A percentile compares a stretch with the other conserved stretches of the same genome.
These are phyloP conservation scores for Picathartes gymnocephalus DNA, from an alignment of 2,113 vertebrate genomes.

Conservation along the genomic window DNA sequence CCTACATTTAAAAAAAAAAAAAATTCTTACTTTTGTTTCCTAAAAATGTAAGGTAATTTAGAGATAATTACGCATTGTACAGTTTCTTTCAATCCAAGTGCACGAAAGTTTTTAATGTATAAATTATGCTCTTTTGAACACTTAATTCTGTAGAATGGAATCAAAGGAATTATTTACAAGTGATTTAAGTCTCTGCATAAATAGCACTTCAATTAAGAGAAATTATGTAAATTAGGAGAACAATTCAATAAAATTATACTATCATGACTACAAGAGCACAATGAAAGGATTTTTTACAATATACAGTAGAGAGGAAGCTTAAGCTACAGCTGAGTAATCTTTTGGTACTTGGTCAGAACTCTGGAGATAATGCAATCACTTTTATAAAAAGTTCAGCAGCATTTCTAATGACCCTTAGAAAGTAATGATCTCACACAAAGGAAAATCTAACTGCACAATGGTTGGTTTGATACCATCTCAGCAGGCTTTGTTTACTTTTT, in stretches of 20 bases:
- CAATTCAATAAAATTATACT: not conserved
- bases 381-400: not conserved
- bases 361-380: constrained; percentile 4
- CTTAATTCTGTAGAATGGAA: not conserved
- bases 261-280: not conserved
- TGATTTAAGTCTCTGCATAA: not conserved
- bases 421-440: constrained; percentile 5
- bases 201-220: not conserved
- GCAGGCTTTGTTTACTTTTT: not conserved
- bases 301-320: not conserved
- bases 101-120: not conserved
- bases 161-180: not conserved
- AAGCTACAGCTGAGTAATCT: constrained; percentile 14
- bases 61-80: not conserved
- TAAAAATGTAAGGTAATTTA: not conserved
- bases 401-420: constrained; percentile 1
- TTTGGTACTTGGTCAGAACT: constrained; percentile 15
- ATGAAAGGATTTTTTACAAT: not conserved
- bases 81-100: not conserved
- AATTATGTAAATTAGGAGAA: constrained; percentile 13
- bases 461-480: not conserved
- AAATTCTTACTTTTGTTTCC: not conserved
- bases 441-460: not conserved
- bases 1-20: not conserved
- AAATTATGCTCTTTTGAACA: not conserved